These are phyloP conservation scores for Chelidonichthys spinosus DNA, from an alignment of 2,797 vertebrate genomes.

Conservation along the genomic window DNA sequence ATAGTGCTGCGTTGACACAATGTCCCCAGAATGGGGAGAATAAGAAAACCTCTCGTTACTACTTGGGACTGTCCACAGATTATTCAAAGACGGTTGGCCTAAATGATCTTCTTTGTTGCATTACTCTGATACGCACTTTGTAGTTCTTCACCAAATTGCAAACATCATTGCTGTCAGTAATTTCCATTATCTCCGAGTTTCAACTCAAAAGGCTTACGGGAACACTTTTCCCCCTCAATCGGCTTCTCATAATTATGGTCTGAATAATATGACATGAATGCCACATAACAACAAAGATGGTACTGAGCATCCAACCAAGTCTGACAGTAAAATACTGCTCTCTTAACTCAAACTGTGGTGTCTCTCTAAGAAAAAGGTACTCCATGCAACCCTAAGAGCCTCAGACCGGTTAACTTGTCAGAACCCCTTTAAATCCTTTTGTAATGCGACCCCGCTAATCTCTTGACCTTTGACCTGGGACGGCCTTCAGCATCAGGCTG, in stretches of 20 bases:
- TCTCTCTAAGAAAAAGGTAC: not conserved
- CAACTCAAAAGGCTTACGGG: not conserved
- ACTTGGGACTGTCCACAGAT: not conserved
- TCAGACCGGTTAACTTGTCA: slow-evolving; percentile 19
- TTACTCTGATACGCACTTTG: not conserved
- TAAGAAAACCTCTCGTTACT: not conserved
- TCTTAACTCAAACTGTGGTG: not conserved
- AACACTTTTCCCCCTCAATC: not conserved
- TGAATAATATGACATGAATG: not conserved
- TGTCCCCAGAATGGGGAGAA: not conserved
- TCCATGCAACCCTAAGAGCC: not conserved
- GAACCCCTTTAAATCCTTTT: slow-evolving; percentile 22
- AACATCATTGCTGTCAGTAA: not conserved
- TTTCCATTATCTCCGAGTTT: not conserved
- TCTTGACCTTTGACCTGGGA: slow-evolving; percentile 28
- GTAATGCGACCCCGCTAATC: slow-evolving; percentile 20
- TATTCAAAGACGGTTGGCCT: not conserved
- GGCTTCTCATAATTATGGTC: not conserved
- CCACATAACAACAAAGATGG: not conserved
- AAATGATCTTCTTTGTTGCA: too few species aligned
- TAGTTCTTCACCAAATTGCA: not conserved
- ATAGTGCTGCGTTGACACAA: not conserved
- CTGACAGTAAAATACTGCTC: not conserved
- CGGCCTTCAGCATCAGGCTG: slow-evolving; percentile 14
- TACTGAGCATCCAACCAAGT: not conserved